Conservation (phyloP, 2,888 invertebrate species). For the Leucania comma region DNA sequence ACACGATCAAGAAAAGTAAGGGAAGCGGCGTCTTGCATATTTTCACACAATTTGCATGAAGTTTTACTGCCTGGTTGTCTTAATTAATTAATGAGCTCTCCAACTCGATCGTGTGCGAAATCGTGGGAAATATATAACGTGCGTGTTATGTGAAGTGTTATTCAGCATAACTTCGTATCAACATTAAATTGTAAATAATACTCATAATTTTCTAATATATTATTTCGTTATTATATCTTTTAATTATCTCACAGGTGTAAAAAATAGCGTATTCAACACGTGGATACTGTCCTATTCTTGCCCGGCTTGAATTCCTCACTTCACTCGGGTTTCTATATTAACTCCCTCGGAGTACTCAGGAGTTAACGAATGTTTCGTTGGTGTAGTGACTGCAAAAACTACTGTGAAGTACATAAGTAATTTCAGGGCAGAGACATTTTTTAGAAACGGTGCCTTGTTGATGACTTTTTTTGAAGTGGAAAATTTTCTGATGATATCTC, state of each 20-base stretch:
- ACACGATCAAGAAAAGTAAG: not conserved
- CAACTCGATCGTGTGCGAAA: constrained; percentile 35
- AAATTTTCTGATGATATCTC: too few species aligned
- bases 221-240: too few species aligned
- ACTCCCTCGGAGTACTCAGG: too few species aligned
- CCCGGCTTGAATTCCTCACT: too few species aligned
- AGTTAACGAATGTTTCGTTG: not conserved
- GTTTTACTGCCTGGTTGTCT: constrained; percentile 28
- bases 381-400: too few species aligned
- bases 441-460: too few species aligned
- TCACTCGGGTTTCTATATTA: too few species aligned
- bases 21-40: constrained; percentile 17
- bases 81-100: constrained; percentile 41
- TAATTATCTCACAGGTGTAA: too few species aligned
- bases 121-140: constrained; percentile 45
- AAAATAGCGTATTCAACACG: too few species aligned
- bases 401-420: not conserved
- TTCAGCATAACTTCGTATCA: constrained; percentile 17
- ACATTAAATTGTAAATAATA: not conserved
- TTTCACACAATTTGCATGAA: constrained; percentile 53
- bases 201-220: too few species aligned
- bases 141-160: constrained; percentile 37
- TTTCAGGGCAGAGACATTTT: not conserved
- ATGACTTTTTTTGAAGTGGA: too few species aligned
- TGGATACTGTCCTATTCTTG: too few species aligned